A percentile compares a stretch with the other conserved stretches of the same genome.
Conservation (phyloP, 2,113 vertebrate species). For the Pelecanoides urinatrix region DNA sequence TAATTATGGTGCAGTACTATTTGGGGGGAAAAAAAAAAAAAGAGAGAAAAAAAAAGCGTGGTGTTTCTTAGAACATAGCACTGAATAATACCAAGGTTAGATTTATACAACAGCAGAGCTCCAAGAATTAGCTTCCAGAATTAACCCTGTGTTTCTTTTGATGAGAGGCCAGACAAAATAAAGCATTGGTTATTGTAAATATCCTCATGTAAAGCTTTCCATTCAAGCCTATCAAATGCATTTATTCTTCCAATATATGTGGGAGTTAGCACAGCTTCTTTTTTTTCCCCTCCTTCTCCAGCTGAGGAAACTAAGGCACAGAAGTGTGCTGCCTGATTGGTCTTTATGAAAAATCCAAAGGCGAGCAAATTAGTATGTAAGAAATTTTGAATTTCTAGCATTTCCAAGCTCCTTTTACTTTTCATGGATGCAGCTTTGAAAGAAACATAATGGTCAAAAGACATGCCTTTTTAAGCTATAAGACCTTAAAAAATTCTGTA, state of each 20-base stretch:
- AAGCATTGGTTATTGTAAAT: conserved; percentile 1
- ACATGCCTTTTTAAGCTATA: neutral
- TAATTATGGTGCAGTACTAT: conserved; percentile 71
- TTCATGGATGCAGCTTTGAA: conserved; percentile 13
- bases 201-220: conserved; percentile 20
- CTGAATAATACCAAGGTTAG: conserved; percentile 63
- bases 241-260: neutral
- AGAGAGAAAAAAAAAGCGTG: conserved; percentile 2
- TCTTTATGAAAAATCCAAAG: conserved; percentile 51
- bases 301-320: conserved; percentile 60
- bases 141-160: conserved; percentile 36
- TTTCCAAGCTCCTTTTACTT: conserved; percentile 40
- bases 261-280: conserved; percentile 47
- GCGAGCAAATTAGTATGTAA: conserved; percentile 36
- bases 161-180: conserved; percentile 7
- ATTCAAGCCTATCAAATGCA: neutral
- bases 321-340: conserved; percentile 26
- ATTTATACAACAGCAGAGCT: conserved; percentile 41
- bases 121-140: conserved; percentile 33
- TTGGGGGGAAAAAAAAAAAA: neutral
- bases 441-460: conserved; percentile 36
- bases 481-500: neutral
- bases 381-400: conserved; percentile 41
- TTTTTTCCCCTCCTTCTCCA: conserved; percentile 10
- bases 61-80: conserved; percentile 55